A percentile compares a stretch with the other conserved stretches of the same genome.
Evolutionary conservation across 2,888 invertebrate genomes (phyloP).

Genomic region (Apotomis betuletana): DNA sequence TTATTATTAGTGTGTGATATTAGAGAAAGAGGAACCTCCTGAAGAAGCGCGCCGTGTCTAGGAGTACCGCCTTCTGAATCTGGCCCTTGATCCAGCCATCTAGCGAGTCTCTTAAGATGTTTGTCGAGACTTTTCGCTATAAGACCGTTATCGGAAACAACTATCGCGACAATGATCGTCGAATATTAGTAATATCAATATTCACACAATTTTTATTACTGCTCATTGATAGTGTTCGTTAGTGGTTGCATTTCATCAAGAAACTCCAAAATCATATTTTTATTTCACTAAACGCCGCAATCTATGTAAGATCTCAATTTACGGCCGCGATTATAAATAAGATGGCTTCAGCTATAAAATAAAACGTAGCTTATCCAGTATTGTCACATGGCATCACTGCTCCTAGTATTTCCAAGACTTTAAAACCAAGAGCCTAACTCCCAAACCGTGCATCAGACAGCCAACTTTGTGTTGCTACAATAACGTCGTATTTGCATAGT

Average conservation of each 20-base stretch:
- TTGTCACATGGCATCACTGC: constrained; percentile 20
- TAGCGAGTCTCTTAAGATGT: too few relatives aligned
- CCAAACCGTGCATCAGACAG: neutral
- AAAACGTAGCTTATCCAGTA: constrained; percentile 27
- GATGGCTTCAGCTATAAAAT: constrained; percentile 27
- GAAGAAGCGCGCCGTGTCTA: too few relatives aligned
- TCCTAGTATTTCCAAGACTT: constrained; percentile 8
- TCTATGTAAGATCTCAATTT: constrained; percentile 21
- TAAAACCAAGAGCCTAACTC: neutral
- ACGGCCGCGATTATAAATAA: constrained; percentile 19
- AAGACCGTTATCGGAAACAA: too few relatives aligned
- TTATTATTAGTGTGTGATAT: too few relatives aligned
- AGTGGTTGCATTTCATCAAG: neutral
- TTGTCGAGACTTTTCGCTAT: too few relatives aligned
- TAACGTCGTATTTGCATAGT: constrained; percentile 44
- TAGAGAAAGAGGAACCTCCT: too few relatives aligned
- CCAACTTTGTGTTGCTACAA: constrained; percentile 26
- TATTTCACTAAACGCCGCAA: constrained; percentile 5
- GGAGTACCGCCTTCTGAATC: too few relatives aligned
- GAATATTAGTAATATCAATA: too few relatives aligned
- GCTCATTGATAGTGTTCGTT: too few relatives aligned
- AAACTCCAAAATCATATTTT: neutral
- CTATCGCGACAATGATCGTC: too few relatives aligned
- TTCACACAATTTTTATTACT: too few relatives aligned
- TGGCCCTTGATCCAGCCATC: too few relatives aligned